Evolutionary conservation across 1,140 invertebrate genomes (phyloP).

Genomic region (Trichogramma pretiosum): DNA sequence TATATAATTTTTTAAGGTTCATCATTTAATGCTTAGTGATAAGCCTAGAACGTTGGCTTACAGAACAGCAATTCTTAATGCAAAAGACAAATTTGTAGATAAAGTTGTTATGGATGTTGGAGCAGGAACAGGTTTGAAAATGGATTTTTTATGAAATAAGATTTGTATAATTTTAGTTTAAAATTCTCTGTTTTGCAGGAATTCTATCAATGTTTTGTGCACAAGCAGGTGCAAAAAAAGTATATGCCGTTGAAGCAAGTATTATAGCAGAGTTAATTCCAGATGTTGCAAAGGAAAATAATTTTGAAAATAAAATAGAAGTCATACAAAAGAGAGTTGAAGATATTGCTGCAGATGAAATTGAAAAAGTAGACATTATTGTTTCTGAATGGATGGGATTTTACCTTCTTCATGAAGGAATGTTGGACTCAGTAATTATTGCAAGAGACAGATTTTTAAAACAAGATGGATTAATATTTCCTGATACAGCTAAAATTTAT

Average conservation of each 20-base stretch:
- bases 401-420: slow-evolving; percentile 95
- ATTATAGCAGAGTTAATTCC: slow-evolving; percentile 73
- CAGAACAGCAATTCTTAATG: slow-evolving; percentile 79
- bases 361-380: slow-evolving; percentile 87
- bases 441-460: slow-evolving; percentile 85
- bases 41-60: slow-evolving; percentile 84
- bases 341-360: slow-evolving; percentile 59
- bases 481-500: slow-evolving; percentile 31
- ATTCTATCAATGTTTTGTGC: slow-evolving; percentile 95
- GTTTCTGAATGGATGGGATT: slow-evolving; percentile 99
- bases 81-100: slow-evolving; percentile 53
- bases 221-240: slow-evolving; percentile 80
- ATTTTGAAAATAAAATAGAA: slow-evolving; percentile 52
- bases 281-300: slow-evolving; percentile 68
- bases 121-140: slow-evolving; percentile 62
- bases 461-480: slow-evolving; percentile 56
- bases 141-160: not conserved
- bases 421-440: slow-evolving; percentile 87
- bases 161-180: not conserved
- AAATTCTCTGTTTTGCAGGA: slow-evolving; percentile 42
- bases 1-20: slow-evolving; percentile 48
- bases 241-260: slow-evolving; percentile 89
- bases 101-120: slow-evolving; percentile 90
- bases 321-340: slow-evolving; percentile 75
- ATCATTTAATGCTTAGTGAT: slow-evolving; percentile 75